Conservation (phyloP, 1,140 invertebrate species). For the Frieseomelitta varia region DNA sequence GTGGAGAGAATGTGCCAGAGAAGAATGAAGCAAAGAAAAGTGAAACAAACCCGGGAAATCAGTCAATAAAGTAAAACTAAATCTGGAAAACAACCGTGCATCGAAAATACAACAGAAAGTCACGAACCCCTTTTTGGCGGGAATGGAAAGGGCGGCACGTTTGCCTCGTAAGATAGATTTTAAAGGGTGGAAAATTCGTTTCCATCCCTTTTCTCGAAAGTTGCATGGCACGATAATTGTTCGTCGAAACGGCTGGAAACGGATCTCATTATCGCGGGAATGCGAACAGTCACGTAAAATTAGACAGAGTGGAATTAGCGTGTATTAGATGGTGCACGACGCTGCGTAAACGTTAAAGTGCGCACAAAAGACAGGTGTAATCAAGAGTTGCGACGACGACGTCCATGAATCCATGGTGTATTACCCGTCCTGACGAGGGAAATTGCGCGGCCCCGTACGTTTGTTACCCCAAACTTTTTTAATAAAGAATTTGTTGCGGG, state of each 20-base stretch:
- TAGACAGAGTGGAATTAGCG: slow-evolving; percentile 15
- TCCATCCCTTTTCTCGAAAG: too few species aligned
- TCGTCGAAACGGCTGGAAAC: not conserved
- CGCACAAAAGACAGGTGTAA: slow-evolving; percentile 29
- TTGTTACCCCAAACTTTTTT: slow-evolving; percentile 56
- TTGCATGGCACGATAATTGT: too few species aligned
- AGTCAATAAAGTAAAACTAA: too few species aligned
- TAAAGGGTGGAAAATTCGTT: not conserved
- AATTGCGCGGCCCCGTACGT: slow-evolving; percentile 25
- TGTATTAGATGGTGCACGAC: not conserved
- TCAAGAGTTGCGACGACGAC: slow-evolving; percentile 26
- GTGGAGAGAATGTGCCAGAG: too few species aligned
- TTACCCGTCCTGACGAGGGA: slow-evolving; percentile 29
- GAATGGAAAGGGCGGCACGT: too few species aligned
- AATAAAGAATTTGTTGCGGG: slow-evolving; percentile 51
- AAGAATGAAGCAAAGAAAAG: too few species aligned
- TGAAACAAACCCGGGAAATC: too few species aligned
- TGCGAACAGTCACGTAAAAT: not conserved
- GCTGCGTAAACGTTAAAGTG: slow-evolving; percentile 32
- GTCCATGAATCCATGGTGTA: slow-evolving; percentile 39
- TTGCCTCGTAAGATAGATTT: not conserved
- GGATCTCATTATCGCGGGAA: slow-evolving; percentile 7
- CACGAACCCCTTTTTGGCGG: too few species aligned
- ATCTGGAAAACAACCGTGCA: too few species aligned
- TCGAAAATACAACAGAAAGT: too few species aligned